Base-by-base conservation (phyloP, 1,140 invertebrate species). In the Maniola jurtina region DNA sequence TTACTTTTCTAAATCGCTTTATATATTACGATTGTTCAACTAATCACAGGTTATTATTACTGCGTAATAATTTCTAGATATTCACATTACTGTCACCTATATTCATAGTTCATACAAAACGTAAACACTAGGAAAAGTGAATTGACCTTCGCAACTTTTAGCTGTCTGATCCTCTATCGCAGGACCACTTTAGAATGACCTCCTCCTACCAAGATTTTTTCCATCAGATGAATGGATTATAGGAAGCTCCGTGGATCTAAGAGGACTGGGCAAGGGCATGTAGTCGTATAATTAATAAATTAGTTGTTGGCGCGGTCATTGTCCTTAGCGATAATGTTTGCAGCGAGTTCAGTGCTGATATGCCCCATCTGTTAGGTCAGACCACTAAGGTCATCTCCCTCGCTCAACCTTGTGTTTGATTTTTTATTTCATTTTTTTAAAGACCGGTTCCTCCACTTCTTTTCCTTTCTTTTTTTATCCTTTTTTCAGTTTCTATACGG, bases 201-300 rank as follows among this genome's bases (percentile, higher is more conserved):
- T 34, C 14, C 54, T 57, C 54, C 59, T 25, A 58, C 54, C 60
- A 58, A 62, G 16, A 50, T 1, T 36, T 67, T 40, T 52, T 15
- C 45, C 10, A 38, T 61, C 15, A 57, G 14, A 48, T 40, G 58
- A 33, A 38, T 34, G 14, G 59, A 8, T 38, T 52, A 35, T 42
- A 59, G 45, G 54, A 62, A 58, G 60, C 66, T 66, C 59, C 33
- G 38, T 50, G 34, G 63, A 47, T 81, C 83, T 64, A 35, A 66
- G 67, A 77, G 75, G 48, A 73, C 68, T 85, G 86, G 84, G 62
- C 74, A 72, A 70, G 64, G 72, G 73, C 75, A 76, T 72, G 76
- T 82, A 82, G 80, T 83, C 75, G 80, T 86, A 78, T 85, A 89
- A 89, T 89, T 89, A 89, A 87, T 89, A 86, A 86, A 85, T 87